Conservation (phyloP, 2,888 invertebrate species). For the Phengaris alcon region DNA sequence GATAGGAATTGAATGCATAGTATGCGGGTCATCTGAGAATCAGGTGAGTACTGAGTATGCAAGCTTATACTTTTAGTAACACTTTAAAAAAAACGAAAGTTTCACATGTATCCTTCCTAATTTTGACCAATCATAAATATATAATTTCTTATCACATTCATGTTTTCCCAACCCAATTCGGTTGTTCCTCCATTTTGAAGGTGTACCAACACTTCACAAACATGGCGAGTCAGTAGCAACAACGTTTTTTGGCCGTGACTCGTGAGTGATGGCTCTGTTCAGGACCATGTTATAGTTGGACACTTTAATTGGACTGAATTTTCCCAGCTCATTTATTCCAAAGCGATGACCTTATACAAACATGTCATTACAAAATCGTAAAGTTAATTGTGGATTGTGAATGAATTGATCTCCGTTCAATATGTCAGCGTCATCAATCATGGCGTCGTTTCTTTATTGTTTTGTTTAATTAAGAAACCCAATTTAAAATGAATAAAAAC, state of each 20-base stretch:
- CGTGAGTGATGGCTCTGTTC: conserved; percentile 17
- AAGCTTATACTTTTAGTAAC: no score
- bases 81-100: background rate
- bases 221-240: conserved; percentile 13
- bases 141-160: background rate
- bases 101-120: background rate
- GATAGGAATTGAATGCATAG: no score
- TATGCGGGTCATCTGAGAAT: no score
- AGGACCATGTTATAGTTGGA: conserved; percentile 18
- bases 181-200: background rate
- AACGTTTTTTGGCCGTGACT: background rate
- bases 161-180: background rate
- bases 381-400: conserved; percentile 11
- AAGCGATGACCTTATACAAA: conserved; percentile 12
- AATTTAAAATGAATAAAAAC: background rate
- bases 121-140: background rate
- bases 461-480: conserved; percentile 6
- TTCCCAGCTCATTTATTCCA: conserved; percentile 13
- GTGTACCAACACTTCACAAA: conserved; percentile 10
- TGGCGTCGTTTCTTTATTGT: conserved; percentile 1
- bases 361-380: conserved; percentile 12
- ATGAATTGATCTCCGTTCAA: conserved; percentile 7
- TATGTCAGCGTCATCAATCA: conserved; percentile 15
- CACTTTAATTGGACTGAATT: conserved; percentile 15
- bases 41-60: no score